phyloP scores from a whole-genome alignment of 2,113 vertebrate genomes.

The Coptodon rendalli region DNA sequence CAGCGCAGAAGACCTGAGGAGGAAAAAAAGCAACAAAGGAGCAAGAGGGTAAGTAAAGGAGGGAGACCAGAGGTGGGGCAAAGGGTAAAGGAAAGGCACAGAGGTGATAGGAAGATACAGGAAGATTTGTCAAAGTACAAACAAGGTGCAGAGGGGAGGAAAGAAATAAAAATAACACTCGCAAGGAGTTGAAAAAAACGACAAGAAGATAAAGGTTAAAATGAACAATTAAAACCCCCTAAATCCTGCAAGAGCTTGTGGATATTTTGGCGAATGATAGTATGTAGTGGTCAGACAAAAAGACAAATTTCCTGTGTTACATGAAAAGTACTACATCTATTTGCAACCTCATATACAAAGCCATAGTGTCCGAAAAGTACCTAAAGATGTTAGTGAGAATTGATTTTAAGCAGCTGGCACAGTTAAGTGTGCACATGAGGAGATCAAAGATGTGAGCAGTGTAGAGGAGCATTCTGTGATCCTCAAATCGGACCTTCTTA shows the following conservation, averaged over 20 bases:
- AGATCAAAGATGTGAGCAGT: background rate
- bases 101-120: background rate
- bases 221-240: background rate
- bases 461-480: background rate
- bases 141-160: background rate
- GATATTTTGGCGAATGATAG: background rate
- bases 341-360: background rate
- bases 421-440: background rate
- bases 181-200: background rate
- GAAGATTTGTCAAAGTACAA: background rate
- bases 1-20: slow-evolving; percentile 87
- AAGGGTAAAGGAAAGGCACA: background rate
- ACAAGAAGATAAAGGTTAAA: background rate
- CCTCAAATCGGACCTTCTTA: background rate
- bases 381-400: background rate
- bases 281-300: background rate
- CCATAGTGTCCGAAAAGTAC: background rate
- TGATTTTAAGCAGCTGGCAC: background rate
- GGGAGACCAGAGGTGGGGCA: background rate
- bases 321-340: too few relatives aligned
- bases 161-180: background rate
- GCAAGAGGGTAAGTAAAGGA: background rate
- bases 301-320: background rate
- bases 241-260: background rate
- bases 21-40: background rate